These are phyloP conservation scores for Acleris laterana DNA, from an alignment of 2,888 invertebrate genomes.

Conservation along the genomic window DNA sequence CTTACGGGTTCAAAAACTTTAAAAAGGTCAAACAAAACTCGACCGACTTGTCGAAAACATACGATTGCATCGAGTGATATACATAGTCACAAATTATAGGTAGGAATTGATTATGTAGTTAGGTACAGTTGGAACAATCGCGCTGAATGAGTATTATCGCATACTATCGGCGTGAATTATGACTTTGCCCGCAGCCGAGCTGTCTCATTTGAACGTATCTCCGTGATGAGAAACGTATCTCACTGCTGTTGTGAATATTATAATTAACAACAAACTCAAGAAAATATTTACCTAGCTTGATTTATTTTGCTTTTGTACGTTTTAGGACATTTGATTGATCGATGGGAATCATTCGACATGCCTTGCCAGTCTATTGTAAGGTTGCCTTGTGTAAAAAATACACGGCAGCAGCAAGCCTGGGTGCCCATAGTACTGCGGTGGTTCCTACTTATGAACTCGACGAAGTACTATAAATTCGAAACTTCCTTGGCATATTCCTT, in stretches of 20 bases:
- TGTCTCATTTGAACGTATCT: conserved; percentile 62
- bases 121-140: conserved; percentile 41
- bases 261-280: conserved; percentile 29
- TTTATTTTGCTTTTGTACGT: conserved; percentile 31
- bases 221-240: conserved; percentile 58
- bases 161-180: conserved; percentile 62
- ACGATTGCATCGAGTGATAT: no score
- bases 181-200: conserved; percentile 63
- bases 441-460: no score
- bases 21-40: no score
- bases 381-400: no score
- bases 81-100: conserved; percentile 18
- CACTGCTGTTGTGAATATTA: conserved; percentile 36
- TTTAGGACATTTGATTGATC: background rate
- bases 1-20: no score
- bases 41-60: no score
- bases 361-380: no score
- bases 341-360: background rate
- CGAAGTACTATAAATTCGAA: no score
- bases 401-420: no score
- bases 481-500: no score
- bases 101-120: conserved; percentile 3
- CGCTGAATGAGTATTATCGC: conserved; percentile 69
- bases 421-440: no score
- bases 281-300: conserved; percentile 22